Evolutionary conservation across 2,797 vertebrate species (phyloP), one percentile per base, ranked within the genome.

Genomic region (Sus cebifrons): DNA sequence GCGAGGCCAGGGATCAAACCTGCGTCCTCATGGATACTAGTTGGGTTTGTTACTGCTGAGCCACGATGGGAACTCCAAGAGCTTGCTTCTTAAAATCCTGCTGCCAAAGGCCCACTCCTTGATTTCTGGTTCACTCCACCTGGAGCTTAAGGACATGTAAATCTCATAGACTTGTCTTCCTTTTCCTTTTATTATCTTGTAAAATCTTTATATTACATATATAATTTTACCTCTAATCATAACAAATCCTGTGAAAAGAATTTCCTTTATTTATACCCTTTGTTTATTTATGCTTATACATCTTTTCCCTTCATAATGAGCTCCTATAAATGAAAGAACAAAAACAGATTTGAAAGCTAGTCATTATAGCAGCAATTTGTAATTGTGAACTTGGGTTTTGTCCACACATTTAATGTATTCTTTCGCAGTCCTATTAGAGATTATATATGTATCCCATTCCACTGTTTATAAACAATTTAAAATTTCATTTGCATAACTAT

Each of bases 181-280:
- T 88, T 89, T 89, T 86, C 44, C 56, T 82, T 73, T 91, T 89
- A 81, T 94, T 7, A 58, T 52, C 58, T 91, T 85, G 13, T 86
- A 70, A 94, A 88, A 62, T 89, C 52, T 49, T 95, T 54, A 21
- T 82, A 71, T 52, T 65, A 49, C 9, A 12, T 62, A 23, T 67
- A 29, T 8, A 81, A 62, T 94, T 70, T 78, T 74, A 79, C 32
- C 32, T n/a, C 27, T 74, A 74, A 68, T 79, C 21, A 13, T 67
- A 89, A 29, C 6, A 70, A 4, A 74, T 92, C 1, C 64, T 60
- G 20, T 77, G 67, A 27, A 95, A 79, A 91, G 20, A 36, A 75
- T 88, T 68, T 1, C 29, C 15, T 85, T 81, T 44, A 70, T 52
- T 81, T 29, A 27, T 17, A 54, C 29, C 17, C 58, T n/a, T 86